Conservation (phyloP, 1,140 invertebrate genomes). For the Alviniconcha marisindica region DNA sequence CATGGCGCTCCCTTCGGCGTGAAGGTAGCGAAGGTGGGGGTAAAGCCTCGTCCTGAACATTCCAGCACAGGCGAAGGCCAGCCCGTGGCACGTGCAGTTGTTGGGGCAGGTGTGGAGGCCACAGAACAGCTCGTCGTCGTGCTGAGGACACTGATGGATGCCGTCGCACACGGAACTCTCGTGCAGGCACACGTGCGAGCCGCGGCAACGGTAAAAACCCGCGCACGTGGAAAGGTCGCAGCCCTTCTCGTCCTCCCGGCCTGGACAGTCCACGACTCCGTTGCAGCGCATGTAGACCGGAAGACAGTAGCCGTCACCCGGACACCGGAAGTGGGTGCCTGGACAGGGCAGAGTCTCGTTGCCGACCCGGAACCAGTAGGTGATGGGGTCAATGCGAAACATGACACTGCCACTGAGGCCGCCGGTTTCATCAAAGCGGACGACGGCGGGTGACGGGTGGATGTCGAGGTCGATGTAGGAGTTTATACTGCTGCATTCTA, state of each 20-base stretch:
- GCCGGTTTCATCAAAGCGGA: too few relatives aligned
- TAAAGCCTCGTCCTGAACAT: background rate
- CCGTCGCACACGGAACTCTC: slow-evolving; percentile 26
- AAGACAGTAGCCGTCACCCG: background rate
- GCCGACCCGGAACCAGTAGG: too few relatives aligned
- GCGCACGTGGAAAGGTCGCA: slow-evolving; percentile 36
- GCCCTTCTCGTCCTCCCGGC: slow-evolving; percentile 18
- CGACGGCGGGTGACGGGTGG: too few relatives aligned
- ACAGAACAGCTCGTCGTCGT: slow-evolving; percentile 43
- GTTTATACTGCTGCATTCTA: too few relatives aligned
- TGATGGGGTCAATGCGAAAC: too few relatives aligned
- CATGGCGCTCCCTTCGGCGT: background rate
- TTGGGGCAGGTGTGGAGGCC: slow-evolving; percentile 41
- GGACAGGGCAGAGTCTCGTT: too few relatives aligned
- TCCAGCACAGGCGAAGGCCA: slow-evolving; percentile 1
- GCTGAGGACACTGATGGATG: slow-evolving; percentile 33
- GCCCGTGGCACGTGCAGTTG: slow-evolving; percentile 40
- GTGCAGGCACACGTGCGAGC: slow-evolving; percentile 29
- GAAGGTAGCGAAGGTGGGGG: background rate
- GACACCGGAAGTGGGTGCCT: slow-evolving; percentile 13
- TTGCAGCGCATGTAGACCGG: slow-evolving; percentile 20
- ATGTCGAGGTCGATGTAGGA: too few relatives aligned
- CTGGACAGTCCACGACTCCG: slow-evolving; percentile 23
- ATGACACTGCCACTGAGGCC: too few relatives aligned
- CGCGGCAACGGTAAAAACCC: slow-evolving; percentile 34